Conservation (phyloP, 2,888 invertebrate genomes). For the Nemotelus nigrinus region DNA sequence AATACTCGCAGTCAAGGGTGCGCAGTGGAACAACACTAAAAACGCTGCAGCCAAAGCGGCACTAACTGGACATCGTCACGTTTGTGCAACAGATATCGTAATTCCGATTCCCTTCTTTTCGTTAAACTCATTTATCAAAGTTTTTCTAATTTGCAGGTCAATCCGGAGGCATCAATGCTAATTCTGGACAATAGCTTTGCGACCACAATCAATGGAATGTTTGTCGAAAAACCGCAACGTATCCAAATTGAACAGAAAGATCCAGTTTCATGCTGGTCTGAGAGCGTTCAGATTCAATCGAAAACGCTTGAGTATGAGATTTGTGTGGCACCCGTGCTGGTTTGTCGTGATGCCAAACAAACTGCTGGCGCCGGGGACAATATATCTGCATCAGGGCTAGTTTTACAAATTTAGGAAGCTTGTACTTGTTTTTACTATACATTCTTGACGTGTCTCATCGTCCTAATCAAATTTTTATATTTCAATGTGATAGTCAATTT, state of each 20-base stretch:
- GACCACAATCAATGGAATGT: conserved; percentile 68
- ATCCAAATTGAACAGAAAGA: conserved; percentile 74
- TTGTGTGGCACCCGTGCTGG: conserved; percentile 85
- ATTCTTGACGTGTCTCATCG: too few species aligned
- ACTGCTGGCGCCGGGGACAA: conserved; percentile 91
- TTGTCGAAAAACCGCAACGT: conserved; percentile 64
- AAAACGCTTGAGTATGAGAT: conserved; percentile 66
- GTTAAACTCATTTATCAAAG: neutral
- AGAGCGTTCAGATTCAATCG: conserved; percentile 64
- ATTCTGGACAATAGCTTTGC: conserved; percentile 86
- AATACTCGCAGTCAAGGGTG: conserved; percentile 75
- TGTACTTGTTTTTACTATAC: neutral
- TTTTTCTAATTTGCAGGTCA: conserved; percentile 55
- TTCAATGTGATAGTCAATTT: too few species aligned
- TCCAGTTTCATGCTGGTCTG: conserved; percentile 86
- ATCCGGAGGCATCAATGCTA: conserved; percentile 66
- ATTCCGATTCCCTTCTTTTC: conserved; percentile 35
- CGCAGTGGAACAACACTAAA: conserved; percentile 80
- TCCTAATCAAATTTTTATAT: too few species aligned
- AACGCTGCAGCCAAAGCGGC: conserved; percentile 86
- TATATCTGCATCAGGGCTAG: conserved; percentile 87
- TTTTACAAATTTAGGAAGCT: conserved; percentile 68
- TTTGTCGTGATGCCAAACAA: conserved; percentile 82
- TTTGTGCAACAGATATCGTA: conserved; percentile 74
- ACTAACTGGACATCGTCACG: conserved; percentile 83